Base-by-base conservation (phyloP, 2,888 invertebrate genomes). In the Tribolium freemani region DNA sequence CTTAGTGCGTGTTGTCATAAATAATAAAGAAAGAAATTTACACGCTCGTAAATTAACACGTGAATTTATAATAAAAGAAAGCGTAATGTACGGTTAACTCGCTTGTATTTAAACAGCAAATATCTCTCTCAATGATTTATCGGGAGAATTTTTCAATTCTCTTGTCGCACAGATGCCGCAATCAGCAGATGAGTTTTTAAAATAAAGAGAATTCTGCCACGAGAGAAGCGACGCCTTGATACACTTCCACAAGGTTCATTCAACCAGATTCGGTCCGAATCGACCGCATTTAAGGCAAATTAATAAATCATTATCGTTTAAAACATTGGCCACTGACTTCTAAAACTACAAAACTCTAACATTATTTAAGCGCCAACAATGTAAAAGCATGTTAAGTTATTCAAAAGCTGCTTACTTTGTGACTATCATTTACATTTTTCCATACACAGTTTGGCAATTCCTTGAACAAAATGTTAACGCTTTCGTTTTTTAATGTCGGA, bases 21-120 rank as follows among this genome's bases (percentile, higher is more conserved):
- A 64, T 53, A 64, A 16, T 53, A n/a, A 45, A 26, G 53, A 64
- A 64, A 38, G 53, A 54, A 64, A 56, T 66, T 56, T 56, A 66
- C 66, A 66, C 66, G 56, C 26, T 66, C 66, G 56, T 66, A 66
- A 66, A 66, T 66, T 66, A 66, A 21, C 54, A 56, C 45, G 56
- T 54, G 66, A 66, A 66, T 66, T 54, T 44, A 46, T 66, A 66
- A 66, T 66, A 46, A 56, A 66, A 63, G 63, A 63, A 63, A 63
- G 63, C 63, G 31, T 26, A n/a, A 46, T 38, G 51, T 38, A 61
- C 46, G 61, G 45, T 44, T 11, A 60, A 60, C 20, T 21, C 11
- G 8, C 11, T 21, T 16, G 45, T 45, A 13, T 46, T 13, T 16
- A 16, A 26, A 61, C 46, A 61, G 61, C 48, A 63, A 63, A 63